These are phyloP conservation scores for Sphecodes monilicornis DNA, from an alignment of 2,888 invertebrate genomes.

Conservation along the genomic window DNA sequence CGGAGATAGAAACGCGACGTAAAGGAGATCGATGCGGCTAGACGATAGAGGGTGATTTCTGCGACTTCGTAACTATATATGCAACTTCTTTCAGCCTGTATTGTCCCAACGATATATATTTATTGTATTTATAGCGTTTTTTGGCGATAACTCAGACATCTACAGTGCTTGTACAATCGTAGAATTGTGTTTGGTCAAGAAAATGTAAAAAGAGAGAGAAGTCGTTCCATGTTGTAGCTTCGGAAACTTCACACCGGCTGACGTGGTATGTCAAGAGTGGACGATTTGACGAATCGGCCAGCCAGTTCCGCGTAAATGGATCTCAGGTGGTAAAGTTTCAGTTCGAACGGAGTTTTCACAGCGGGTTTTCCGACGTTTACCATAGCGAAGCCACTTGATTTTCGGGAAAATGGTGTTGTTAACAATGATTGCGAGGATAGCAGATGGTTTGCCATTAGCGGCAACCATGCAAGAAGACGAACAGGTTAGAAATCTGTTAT, in stretches of 20 bases:
- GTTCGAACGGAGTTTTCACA: slow-evolving; percentile 23
- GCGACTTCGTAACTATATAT: background rate
- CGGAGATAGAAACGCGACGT: background rate
- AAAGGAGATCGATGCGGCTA: background rate
- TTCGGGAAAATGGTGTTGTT: slow-evolving; percentile 93
- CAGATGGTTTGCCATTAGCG: slow-evolving; percentile 97
- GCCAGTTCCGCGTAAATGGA: slow-evolving; percentile 70
- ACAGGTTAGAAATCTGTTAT: slow-evolving; percentile 89
- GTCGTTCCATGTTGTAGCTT: slow-evolving; percentile 37
- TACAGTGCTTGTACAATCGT: background rate
- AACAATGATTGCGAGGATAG: slow-evolving; percentile 98
- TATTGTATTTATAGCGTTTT: background rate
- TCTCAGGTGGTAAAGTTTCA: slow-evolving; percentile 54
- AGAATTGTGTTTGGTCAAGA: background rate
- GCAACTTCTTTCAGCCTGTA: background rate
- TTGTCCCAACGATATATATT: slow-evolving; percentile 7
- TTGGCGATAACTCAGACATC: background rate
- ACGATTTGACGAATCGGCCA: slow-evolving; percentile 69
- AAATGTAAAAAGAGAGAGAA: background rate
- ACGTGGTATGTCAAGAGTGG: slow-evolving; percentile 79
- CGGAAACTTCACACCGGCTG: slow-evolving; percentile 39
- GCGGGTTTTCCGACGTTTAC: slow-evolving; percentile 33
- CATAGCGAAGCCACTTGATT: slow-evolving; percentile 28
- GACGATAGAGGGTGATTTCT: background rate
- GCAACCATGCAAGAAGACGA: slow-evolving; percentile 99